Evolutionary conservation across 2,113 vertebrate genomes (phyloP).

Genomic region (Amia ocellicauda): DNA sequence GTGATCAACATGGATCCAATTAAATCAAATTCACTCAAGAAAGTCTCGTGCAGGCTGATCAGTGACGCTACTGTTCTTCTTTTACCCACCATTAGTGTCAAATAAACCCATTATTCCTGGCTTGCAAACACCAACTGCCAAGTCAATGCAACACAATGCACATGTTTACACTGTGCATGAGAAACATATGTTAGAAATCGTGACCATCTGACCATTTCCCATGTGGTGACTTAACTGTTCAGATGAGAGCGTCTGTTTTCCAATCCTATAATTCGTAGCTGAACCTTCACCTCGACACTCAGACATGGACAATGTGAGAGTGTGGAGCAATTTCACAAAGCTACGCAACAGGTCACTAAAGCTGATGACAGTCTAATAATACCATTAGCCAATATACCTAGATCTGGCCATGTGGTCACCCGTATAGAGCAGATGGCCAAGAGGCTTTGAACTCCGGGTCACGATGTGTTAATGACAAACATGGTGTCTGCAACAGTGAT

Average conservation of each 20-base stretch:
- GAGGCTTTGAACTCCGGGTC: slow-evolving; percentile 51
- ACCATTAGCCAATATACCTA: background rate
- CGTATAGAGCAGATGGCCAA: slow-evolving; percentile 60
- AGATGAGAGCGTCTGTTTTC: background rate
- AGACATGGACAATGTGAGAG: background rate
- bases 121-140: no score
- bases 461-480: slow-evolving; percentile 34
- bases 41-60: no score
- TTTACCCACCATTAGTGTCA: no score
- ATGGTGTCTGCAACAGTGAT: background rate
- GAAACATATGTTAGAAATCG: background rate
- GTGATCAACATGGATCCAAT: no score
- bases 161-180: no score
- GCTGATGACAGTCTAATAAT: background rate
- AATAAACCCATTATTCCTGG: background rate
- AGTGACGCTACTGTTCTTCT: no score
- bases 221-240: background rate
- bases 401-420: slow-evolving; percentile 49
- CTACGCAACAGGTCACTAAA: background rate
- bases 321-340: background rate
- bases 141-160: no score
- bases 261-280: background rate
- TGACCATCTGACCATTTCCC: background rate
- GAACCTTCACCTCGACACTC: background rate
- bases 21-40: no score